Conservation (phyloP, 2,797 vertebrate species). For the Smutsia gigantea region DNA sequence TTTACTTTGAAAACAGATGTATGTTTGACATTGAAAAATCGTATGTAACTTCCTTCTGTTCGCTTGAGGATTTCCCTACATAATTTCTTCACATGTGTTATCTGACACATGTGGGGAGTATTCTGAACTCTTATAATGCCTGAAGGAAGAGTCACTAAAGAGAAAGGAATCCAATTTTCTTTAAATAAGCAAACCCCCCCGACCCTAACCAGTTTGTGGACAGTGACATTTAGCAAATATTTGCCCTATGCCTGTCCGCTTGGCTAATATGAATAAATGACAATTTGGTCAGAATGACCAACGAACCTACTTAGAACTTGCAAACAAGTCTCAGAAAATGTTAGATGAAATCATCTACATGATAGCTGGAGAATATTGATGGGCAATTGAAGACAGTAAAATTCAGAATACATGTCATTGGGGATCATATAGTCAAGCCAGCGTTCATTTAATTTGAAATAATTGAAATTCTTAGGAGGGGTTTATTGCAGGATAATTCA, state of each 20-base stretch:
- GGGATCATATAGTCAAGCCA: constrained; percentile 38
- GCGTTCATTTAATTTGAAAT: not conserved
- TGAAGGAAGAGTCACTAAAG: constrained; percentile 54
- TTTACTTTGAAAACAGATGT: constrained; percentile 40
- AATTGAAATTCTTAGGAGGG: not conserved
- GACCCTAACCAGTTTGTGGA: constrained; percentile 12
- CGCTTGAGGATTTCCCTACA: not conserved
- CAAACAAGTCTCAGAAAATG: constrained; percentile 69
- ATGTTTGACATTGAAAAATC: not conserved
- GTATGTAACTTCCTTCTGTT: not conserved
- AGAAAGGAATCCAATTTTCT: constrained; percentile 58
- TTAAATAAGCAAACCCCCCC: constrained; percentile 37
- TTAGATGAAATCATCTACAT: constrained; percentile 62
- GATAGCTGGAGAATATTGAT: constrained; percentile 55
- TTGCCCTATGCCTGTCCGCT: constrained; percentile 22
- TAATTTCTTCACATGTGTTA: constrained; percentile 29
- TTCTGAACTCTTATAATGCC: constrained; percentile 64
- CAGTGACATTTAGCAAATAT: constrained; percentile 61
- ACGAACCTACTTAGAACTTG: constrained; percentile 41
- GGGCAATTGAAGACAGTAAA: constrained; percentile 15
- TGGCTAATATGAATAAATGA: constrained; percentile 71
- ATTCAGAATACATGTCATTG: constrained; percentile 49
- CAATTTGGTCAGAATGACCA: constrained; percentile 53
- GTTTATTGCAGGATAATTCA: constrained; percentile 17
- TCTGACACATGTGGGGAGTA: constrained; percentile 7